A percentile compares a stretch with the other conserved stretches of the same genome.
These are phyloP conservation scores for Caenorhabditis elegans DNA, from an alignment of 1,140 invertebrate genomes.

Conservation along the genomic window WBcel235 BX284602.5:8889501-8890000, in stretches of 20 bases:
- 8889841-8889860: not conserved
- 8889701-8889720: not conserved
- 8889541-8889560: not conserved
- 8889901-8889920: not conserved
- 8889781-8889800: not conserved
- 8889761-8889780: not conserved
- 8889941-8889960: too few species aligned
- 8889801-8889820: constrained; percentile 1
- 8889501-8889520: not conserved
- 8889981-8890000: too few species aligned
- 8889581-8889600: constrained; percentile 17
- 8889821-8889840: not conserved
- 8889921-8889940: not conserved
- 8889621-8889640: not conserved
- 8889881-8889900: not conserved
- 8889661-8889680: too few species aligned
- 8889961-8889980: too few species aligned
- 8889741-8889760: not conserved
- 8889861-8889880: not conserved
- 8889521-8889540: not conserved
- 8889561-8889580: not conserved
- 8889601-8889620: not conserved
- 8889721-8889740: not conserved
- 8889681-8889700: too few species aligned
- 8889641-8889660: not conserved